phyloP scores from a whole-genome alignment of 2,888 invertebrate species.

The Pollenia labialis region DNA sequence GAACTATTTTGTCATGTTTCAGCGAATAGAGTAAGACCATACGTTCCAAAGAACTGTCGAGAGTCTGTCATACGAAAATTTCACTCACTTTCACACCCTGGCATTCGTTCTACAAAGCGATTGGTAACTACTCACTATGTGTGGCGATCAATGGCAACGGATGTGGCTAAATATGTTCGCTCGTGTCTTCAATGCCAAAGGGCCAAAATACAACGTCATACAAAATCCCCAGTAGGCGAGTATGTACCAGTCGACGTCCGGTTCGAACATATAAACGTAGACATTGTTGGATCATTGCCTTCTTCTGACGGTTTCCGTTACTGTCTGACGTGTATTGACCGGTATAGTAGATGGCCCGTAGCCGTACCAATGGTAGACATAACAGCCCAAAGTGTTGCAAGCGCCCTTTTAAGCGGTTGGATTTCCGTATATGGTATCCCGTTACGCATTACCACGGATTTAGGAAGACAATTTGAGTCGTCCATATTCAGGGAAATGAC shows the following conservation, averaged over 20 bases:
- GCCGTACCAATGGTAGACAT: not conserved
- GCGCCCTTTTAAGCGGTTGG: not conserved
- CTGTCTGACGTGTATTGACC: no score
- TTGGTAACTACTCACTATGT: slow-evolving; percentile 48
- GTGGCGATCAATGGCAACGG: not conserved
- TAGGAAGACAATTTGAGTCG: slow-evolving; percentile 4
- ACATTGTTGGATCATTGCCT: no score
- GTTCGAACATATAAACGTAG: slow-evolving; percentile 5
- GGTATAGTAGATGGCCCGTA: not conserved
- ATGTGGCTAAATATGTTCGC: slow-evolving; percentile 12
- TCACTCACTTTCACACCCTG: slow-evolving; percentile 6
- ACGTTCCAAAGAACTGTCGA: slow-evolving; percentile 17
- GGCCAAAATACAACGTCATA: slow-evolving; percentile 6
- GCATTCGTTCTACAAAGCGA: not conserved
- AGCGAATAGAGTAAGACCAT: slow-evolving; percentile 19
- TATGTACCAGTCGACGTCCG: slow-evolving; percentile 9
- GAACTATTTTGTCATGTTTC: not conserved
- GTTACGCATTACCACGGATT: slow-evolving; percentile 15
- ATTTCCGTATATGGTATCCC: not conserved
- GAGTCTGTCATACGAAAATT: slow-evolving; percentile 2
- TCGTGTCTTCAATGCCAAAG: slow-evolving; percentile 1
- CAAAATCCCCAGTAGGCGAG: slow-evolving; percentile 18
- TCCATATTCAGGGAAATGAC: slow-evolving; percentile 10
- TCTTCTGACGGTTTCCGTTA: no score
- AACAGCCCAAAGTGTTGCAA: slow-evolving; percentile 4